Conservation (phyloP, 2,113 vertebrate species). For the Monarcha castaneiventris region DNA sequence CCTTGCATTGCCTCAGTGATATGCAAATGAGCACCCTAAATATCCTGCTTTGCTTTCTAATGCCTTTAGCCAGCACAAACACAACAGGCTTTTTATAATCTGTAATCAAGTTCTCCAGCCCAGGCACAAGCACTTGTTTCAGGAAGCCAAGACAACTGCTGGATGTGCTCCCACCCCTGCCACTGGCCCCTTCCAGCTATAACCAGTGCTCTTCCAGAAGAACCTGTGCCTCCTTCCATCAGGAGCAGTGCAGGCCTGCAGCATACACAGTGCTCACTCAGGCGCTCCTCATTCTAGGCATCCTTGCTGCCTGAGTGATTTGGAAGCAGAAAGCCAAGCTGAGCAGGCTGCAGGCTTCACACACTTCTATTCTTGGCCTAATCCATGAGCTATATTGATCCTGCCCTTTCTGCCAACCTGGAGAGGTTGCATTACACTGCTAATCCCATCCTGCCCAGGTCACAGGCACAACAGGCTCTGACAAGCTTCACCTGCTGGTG, state of each 20-base stretch:
- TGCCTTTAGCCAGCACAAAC: constrained; percentile 43
- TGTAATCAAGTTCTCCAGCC: neutral
- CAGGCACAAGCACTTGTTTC: neutral
- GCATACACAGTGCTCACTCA: neutral
- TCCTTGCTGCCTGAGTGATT: constrained; percentile 5
- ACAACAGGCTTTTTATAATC: constrained; percentile 35
- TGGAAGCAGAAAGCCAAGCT: constrained; percentile 28
- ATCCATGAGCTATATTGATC: constrained; percentile 49
- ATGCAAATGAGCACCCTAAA: constrained; percentile 53
- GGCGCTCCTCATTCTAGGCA: neutral
- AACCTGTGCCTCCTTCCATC: neutral
- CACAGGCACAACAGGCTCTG: constrained; percentile 45
- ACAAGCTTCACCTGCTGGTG: constrained; percentile 52
- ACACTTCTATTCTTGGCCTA: constrained; percentile 43
- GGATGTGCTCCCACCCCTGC: neutral
- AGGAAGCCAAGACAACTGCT: neutral
- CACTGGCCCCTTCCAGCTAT: neutral
- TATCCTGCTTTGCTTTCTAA: constrained; percentile 50
- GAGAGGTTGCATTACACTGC: constrained; percentile 40
- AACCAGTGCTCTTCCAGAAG: neutral
- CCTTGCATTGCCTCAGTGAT: constrained; percentile 39
- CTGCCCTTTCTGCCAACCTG: constrained; percentile 41
- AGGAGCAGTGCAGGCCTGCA: neutral
- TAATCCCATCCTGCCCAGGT: constrained; percentile 58
- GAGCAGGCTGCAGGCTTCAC: constrained; percentile 7